phyloP scores from a whole-genome alignment of 2,113 vertebrate genomes.

The Macrotus californicus region DNA sequence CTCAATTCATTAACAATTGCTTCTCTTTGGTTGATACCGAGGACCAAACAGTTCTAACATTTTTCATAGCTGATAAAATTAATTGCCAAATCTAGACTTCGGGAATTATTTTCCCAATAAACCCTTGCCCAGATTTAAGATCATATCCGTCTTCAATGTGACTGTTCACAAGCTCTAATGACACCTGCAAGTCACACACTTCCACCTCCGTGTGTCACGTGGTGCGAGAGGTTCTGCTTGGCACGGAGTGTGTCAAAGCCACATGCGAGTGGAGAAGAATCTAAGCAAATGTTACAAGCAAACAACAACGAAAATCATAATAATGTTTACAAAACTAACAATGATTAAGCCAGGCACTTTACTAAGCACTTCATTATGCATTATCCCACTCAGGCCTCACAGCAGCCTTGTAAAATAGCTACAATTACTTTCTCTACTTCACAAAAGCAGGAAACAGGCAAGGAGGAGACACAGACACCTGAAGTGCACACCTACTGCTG shows the following conservation, averaged over 20 bases:
- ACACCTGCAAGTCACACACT: background rate
- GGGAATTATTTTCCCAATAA: background rate
- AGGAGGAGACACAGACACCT: background rate
- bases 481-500: background rate
- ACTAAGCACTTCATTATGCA: background rate
- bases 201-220: background rate
- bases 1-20: background rate
- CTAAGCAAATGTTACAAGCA: background rate
- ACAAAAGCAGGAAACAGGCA: background rate
- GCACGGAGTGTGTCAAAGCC: background rate
- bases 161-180: background rate
- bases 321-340: background rate
- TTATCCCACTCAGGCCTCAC: background rate
- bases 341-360: background rate
- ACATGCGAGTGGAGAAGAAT: background rate
- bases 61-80: constrained; percentile 36
- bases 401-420: background rate
- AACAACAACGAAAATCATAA: background rate
- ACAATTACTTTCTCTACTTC: background rate
- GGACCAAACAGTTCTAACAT: constrained; percentile 2
- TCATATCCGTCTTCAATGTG: background rate
- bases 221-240: background rate
- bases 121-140: background rate
- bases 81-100: background rate
- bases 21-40: background rate